Evolutionary conservation across 2,888 invertebrate species (phyloP), one percentile per base, ranked within the genome.

Genomic region (Liodrosophila aerea): DNA sequence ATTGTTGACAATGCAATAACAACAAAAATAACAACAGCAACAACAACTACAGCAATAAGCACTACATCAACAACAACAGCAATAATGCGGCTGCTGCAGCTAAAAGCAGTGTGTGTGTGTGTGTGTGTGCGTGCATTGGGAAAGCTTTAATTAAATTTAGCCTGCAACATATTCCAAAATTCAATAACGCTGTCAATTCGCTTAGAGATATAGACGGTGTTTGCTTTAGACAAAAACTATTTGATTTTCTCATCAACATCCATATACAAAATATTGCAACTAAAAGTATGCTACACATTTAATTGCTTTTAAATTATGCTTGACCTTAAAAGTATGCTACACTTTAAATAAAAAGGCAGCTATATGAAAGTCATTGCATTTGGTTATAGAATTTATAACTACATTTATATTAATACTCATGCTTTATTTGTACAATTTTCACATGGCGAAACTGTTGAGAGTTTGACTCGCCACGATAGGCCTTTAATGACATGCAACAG

Each of bases 71-170:
- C 45, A 41, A 31, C 47, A 65, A 45, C 56, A 56, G 49, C 53
- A 67, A 63, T 54, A 58, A 40, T 50, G 56, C 41, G 45, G 57
- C 61, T 71, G 50, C 58, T 62, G 75, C 56, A 50, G 44, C 59
- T 44, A 49, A 57, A 72, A 58, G 63, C 67, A 61, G 39, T 57
- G 53, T 49, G 45, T 53, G 64, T 43, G 8, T 49, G 43, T 52
- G n/a, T n/a, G n/a, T n/a, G n/a, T 22, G 22, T 22, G 2, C 5
- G 58, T 36, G 15, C 22, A 50, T 33, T 44, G 50, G 16, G 56
- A 76, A 73, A 64, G 77, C 64, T 73, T 73, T 76, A 76, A 73
- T 73, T 73, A 73, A 73, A 73, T 73, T 73, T 59, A 9, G 22
- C 40, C 31, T 12, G 9, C 18, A n/a, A 0, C 5, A 4, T 3